These are phyloP conservation scores for Drosophila neocordata DNA, from an alignment of 1,140 invertebrate species.

Conservation along the genomic window DNA sequence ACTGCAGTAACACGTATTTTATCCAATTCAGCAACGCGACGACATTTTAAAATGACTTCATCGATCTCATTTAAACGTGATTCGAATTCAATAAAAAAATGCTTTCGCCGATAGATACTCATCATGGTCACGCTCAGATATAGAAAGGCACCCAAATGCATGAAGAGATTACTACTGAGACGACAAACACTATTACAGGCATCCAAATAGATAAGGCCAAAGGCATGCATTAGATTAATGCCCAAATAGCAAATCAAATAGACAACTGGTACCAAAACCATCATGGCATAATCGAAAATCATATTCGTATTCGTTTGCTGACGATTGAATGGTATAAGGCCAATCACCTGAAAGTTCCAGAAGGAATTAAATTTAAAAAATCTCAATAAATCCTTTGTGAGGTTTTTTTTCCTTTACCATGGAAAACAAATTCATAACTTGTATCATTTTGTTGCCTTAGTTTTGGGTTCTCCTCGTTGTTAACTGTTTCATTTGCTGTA, in stretches of 20 bases:
- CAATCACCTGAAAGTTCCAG: conserved; percentile 50
- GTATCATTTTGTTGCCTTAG: conserved; percentile 50
- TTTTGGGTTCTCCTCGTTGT: background rate
- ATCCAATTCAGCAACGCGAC: conserved; percentile 53
- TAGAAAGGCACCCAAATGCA: conserved; percentile 69
- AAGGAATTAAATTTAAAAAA: background rate
- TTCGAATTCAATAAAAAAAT: conserved; percentile 71
- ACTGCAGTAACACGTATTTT: conserved; percentile 45
- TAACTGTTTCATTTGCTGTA: conserved; percentile 27
- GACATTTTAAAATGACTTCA: conserved; percentile 53
- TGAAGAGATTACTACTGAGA: conserved; percentile 63
- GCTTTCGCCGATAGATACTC: conserved; percentile 68
- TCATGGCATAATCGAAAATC: conserved; percentile 65
- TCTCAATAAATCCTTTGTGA: background rate
- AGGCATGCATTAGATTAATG: conserved; percentile 41
- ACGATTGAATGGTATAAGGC: conserved; percentile 70
- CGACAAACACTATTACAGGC: conserved; percentile 67
- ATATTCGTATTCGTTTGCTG: conserved; percentile 39
- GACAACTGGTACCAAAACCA: conserved; percentile 59
- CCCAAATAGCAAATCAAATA: conserved; percentile 65
- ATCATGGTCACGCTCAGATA: conserved; percentile 63
- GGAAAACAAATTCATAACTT: conserved; percentile 68
- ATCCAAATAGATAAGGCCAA: conserved; percentile 35
- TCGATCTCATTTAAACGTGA: conserved; percentile 63
- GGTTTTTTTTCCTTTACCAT: conserved; percentile 38